A percentile compares a stretch with the other conserved stretches of the same genome.
Evolutionary conservation across 2,113 vertebrate species (phyloP).

Genomic region (Gopherus flavomarginatus): DNA sequence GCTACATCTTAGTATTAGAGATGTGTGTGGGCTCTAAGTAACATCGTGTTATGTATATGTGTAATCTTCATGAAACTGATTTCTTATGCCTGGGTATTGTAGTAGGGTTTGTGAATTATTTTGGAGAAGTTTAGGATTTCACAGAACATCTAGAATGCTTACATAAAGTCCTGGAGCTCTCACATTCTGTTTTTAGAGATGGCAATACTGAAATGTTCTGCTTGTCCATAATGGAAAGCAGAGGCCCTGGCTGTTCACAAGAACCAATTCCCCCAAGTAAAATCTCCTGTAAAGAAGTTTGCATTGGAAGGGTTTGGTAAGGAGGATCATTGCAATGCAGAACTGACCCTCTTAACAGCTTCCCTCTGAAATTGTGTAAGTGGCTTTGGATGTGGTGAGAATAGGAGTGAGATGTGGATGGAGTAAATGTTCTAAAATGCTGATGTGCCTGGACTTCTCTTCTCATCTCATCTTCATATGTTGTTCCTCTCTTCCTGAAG

Average conservation of each 20-base stretch:
- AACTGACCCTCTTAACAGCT: not conserved
- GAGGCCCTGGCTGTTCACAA: not conserved
- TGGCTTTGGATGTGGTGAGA: not conserved
- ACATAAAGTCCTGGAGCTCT: not conserved
- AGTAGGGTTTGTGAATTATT: not conserved
- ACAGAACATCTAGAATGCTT: not conserved
- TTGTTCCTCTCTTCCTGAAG: not conserved
- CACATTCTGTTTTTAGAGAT: not conserved
- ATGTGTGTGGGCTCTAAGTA: constrained; percentile 83
- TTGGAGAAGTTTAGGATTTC: not conserved
- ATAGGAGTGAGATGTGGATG: not conserved
- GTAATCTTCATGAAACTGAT: not conserved
- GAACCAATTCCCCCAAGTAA: not conserved
- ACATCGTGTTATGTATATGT: not conserved
- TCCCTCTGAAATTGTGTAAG: not conserved
- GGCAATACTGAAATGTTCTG: not conserved
- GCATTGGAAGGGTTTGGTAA: not conserved
- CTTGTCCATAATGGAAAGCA: not conserved
- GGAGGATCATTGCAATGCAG: not conserved
- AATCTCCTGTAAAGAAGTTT: not conserved
- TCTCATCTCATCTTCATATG: not conserved
- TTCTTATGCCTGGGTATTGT: not conserved
- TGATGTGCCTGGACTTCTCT: not conserved
- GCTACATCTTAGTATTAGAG: constrained; percentile 91
- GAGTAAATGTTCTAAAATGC: not conserved